Conservation (phyloP, 2,888 invertebrate genomes). For the Ochropleura leucogaster region DNA sequence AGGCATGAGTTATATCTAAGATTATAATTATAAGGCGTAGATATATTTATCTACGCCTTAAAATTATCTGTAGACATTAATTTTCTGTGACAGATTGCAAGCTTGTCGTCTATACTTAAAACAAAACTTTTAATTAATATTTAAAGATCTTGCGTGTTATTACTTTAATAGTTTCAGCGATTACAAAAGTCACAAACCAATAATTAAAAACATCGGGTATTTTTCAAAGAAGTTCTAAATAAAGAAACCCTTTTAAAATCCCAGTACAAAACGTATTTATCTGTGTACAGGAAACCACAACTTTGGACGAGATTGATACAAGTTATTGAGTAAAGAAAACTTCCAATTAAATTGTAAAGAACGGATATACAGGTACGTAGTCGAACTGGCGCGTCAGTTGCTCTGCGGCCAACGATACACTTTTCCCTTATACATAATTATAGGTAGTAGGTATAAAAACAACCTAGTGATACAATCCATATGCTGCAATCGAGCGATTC, state of each 20-base stretch:
- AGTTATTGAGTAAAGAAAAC: conserved; percentile 78
- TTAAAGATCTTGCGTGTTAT: background rate
- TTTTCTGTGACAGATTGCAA: conserved; percentile 6
- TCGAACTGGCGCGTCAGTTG: conserved; percentile 73
- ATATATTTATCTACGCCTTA: too few species aligned
- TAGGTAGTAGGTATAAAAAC: conserved; percentile 69
- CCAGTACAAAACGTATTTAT: conserved; percentile 48
- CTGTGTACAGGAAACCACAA: conserved; percentile 75
- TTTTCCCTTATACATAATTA: conserved; percentile 80
- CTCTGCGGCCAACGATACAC: conserved; percentile 72
- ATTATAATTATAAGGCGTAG: too few species aligned
- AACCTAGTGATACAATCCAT: conserved; percentile 73
- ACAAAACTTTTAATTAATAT: background rate
- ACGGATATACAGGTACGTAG: conserved; percentile 69
- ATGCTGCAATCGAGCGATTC: conserved; percentile 63
- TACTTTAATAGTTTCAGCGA: conserved; percentile 8
- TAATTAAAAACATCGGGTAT: conserved; percentile 11
- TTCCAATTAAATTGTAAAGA: conserved; percentile 76
- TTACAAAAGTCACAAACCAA: conserved; percentile 11
- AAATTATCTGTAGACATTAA: background rate
- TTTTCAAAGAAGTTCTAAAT: conserved; percentile 22
- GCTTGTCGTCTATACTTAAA: background rate
- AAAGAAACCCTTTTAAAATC: conserved; percentile 51
- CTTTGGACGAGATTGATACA: conserved; percentile 74
- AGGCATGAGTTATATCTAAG: background rate